Percentiles rank a stretch among this genome's conserved stretches.
These are phyloP conservation scores for Chymomyza caudatula DNA, from an alignment of 2,888 invertebrate species.

Conservation along the genomic window DNA sequence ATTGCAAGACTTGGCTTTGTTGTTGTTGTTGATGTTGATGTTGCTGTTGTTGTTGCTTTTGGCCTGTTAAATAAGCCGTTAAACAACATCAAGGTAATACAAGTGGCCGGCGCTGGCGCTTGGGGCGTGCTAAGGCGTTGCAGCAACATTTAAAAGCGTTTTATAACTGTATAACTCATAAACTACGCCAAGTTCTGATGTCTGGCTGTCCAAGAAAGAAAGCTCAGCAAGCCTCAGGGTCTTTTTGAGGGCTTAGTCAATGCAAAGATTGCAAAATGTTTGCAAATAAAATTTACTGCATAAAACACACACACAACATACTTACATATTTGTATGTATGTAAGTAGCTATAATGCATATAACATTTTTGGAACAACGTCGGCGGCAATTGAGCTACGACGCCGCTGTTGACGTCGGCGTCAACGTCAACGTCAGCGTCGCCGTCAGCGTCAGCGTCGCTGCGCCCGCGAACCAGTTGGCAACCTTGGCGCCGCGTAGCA, in stretches of 20 bases:
- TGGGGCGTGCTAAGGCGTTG: constrained; percentile 24
- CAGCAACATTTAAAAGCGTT: constrained; percentile 5
- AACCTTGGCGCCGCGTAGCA: constrained; percentile 43
- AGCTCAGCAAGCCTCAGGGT: constrained; percentile 27
- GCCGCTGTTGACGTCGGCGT: constrained; percentile 23
- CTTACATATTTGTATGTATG: neutral
- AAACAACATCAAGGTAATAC: constrained; percentile 41
- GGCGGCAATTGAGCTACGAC: constrained; percentile 57
- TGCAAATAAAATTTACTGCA: constrained; percentile 41
- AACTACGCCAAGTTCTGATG: neutral
- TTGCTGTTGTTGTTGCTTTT: constrained; percentile 10
- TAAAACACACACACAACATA: constrained; percentile 1
- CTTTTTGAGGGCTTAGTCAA: neutral
- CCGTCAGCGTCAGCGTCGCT: neutral
- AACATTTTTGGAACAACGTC: constrained; percentile 50
- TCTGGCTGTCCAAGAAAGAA: neutral
- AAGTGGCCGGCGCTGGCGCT: neutral
- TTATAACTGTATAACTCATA: neutral
- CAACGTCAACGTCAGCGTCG: constrained; percentile 4
- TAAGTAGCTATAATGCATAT: constrained; percentile 6
- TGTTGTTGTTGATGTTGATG: constrained; percentile 11
- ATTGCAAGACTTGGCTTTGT: constrained; percentile 7
- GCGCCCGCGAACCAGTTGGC: constrained; percentile 59
- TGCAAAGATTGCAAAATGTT: constrained; percentile 66
- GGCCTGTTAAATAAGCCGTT: constrained; percentile 40